Base-by-base conservation (phyloP, 2,888 invertebrate species). In the Serripes groenlandicus region DNA sequence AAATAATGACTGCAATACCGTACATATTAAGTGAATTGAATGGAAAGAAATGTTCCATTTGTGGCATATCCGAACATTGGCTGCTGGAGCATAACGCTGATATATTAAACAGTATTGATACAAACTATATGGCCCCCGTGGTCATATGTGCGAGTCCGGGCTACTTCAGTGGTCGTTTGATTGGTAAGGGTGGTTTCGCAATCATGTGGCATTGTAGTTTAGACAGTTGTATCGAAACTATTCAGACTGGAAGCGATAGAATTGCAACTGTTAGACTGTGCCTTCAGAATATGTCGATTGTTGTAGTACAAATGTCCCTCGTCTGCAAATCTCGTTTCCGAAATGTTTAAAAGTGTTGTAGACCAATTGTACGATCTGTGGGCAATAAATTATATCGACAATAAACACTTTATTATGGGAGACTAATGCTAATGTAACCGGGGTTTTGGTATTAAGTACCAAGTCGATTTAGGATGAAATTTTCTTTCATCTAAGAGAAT, bases 1-100 rank as follows among this genome's bases (percentile, higher is more conserved):
- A 60, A 3, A 28, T 73, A 1, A 73, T 60, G 62, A 60, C 73
- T 7, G 62, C 26, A 3, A 60, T 73, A 18, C 62, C 60, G 4
- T 73, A 37, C 28, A 9, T 73, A 37, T 1, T 15, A 3, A 1
- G 35, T 32, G 58, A 34, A 72, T 56, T 72, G 21, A 58, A 72
- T 9, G 3, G 7, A n/a, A 58, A 35, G 58, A 34, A 56, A 1
- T n/a, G 62, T 11, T 52, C 32, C 0, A 34, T 75, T 4, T 52
- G 32, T 26, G 66, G 75, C 18, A 28, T 75, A 42, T 52, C 75
- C 5, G 75, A 75, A 66, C 75, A 75, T 18, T 75, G 54, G 52
- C 28, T 75, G n/a, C 34, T 66, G 4, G 3, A 28, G 3, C 26
- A 66, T 34, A 75, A 75, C 32, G 34, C 56, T 7, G 0, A 75